A percentile compares a stretch with the other conserved stretches of the same genome.
Evolutionary conservation across 2,797 vertebrate genomes (phyloP).

Genomic region (Acomys russatus): DNA sequence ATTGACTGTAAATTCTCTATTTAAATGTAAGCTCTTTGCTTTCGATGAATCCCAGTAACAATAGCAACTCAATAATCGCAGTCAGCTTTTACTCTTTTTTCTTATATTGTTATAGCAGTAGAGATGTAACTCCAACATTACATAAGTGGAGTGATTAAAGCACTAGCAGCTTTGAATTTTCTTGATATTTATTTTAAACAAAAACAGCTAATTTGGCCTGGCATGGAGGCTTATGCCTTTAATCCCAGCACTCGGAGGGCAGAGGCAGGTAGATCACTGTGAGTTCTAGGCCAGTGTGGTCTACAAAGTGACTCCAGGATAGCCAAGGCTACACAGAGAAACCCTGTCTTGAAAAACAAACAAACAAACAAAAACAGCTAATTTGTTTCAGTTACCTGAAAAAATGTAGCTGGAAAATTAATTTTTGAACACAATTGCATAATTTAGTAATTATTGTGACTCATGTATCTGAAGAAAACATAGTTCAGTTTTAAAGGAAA

Average conservation of each 20-base stretch:
- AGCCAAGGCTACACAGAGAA: too few species aligned
- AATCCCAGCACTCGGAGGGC: too few species aligned
- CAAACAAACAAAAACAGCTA: not conserved
- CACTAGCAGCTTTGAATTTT: not conserved
- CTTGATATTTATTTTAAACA: not conserved
- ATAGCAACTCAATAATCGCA: not conserved
- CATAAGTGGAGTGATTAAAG: constrained; percentile 3
- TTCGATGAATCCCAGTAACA: not conserved
- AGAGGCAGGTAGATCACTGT: too few species aligned
- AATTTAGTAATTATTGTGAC: not conserved
- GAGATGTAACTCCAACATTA: not conserved
- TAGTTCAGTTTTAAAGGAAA: not conserved
- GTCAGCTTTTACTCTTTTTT: not conserved
- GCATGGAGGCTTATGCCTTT: too few species aligned
- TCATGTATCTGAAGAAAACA: not conserved
- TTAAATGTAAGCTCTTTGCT: not conserved
- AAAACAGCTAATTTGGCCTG: too few species aligned
- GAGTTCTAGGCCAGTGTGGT: too few species aligned
- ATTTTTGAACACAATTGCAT: constrained; percentile 10
- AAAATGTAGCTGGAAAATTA: not conserved
- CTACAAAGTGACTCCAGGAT: too few species aligned
- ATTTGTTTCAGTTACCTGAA: not conserved
- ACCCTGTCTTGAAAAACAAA: too few species aligned
- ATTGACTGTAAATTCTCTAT: not conserved
- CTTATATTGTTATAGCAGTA: not conserved